Evolutionary conservation across 2,113 vertebrate species (phyloP).

Genomic region (Onychostoma macrolepis): DNA sequence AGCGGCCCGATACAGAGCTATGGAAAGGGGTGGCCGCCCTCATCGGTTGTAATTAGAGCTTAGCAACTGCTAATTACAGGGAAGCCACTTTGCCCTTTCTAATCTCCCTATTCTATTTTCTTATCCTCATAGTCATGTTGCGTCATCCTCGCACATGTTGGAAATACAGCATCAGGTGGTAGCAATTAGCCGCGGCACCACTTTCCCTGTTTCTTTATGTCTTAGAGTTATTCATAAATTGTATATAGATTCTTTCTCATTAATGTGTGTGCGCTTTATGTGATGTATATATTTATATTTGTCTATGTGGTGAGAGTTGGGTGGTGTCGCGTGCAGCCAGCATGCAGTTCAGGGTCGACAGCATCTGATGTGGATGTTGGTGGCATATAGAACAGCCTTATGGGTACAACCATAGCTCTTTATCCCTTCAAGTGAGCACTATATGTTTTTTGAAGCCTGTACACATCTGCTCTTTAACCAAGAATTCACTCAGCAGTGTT

Average conservation of each 20-base stretch:
- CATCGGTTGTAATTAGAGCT: conserved; percentile 76
- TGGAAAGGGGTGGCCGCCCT: conserved; percentile 61
- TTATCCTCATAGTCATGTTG: conserved; percentile 68
- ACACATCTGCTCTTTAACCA: conserved; percentile 6
- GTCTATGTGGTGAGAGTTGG: conserved; percentile 56
- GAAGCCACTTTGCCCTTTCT: conserved; percentile 66
- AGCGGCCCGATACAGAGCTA: conserved; percentile 43
- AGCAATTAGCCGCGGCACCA: conserved; percentile 64
- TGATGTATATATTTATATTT: conserved; percentile 41
- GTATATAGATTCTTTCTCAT: background rate
- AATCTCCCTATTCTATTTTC: conserved; percentile 76
- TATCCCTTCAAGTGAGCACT: background rate
- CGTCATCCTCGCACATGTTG: conserved; percentile 63
- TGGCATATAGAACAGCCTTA: conserved; percentile 30
- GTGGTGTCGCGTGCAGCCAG: conserved; percentile 66
- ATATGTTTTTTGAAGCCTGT: background rate
- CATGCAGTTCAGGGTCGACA: conserved; percentile 53
- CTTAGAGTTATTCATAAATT: conserved; percentile 5
- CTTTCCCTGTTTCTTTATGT: conserved; percentile 49
- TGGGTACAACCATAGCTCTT: conserved; percentile 1
- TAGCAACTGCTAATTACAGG: conserved; percentile 73
- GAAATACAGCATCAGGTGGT: conserved; percentile 54
- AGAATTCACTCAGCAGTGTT: background rate
- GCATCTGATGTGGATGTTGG: conserved; percentile 70
- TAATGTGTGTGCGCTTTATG: conserved; percentile 49